A percentile compares a stretch with the other conserved stretches of the same genome.
phyloP scores from a whole-genome alignment of 1,140 invertebrate genomes.

The Leptinotarsa texana region DNA sequence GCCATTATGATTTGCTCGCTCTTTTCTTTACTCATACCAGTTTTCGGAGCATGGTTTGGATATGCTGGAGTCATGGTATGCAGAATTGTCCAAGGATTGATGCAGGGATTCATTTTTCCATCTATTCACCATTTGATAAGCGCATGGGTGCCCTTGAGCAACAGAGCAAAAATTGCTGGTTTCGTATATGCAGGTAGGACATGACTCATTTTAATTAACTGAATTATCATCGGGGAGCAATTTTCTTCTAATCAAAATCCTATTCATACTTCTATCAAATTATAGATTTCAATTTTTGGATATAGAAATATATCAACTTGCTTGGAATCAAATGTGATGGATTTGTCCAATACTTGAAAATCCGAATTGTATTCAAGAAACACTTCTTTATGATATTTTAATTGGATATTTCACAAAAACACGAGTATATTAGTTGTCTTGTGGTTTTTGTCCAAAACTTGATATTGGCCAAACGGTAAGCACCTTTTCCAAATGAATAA shows the following conservation, averaged over 20 bases:
- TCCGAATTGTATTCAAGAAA: too few relatives aligned
- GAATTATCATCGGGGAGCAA: too few relatives aligned
- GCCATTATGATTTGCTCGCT: constrained; percentile 62
- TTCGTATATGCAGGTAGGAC: constrained; percentile 34
- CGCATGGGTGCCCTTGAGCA: constrained; percentile 68
- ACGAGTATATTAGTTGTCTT: too few relatives aligned
- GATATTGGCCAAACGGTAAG: too few relatives aligned
- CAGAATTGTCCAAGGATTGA: constrained; percentile 75
- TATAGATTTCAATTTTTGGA: not conserved
- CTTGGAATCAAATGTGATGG: too few relatives aligned
- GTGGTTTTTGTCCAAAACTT: too few relatives aligned
- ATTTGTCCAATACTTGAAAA: too few relatives aligned
- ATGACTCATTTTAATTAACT: not conserved
- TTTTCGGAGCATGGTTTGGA: constrained; percentile 53
- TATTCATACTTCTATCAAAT: not conserved
- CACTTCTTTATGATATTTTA: too few relatives aligned
- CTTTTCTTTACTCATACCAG: constrained; percentile 57
- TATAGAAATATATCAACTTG: not conserved
- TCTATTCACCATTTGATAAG: constrained; percentile 77
- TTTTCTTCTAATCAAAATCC: too few relatives aligned
- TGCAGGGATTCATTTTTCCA: constrained; percentile 79
- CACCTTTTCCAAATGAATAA: too few relatives aligned
- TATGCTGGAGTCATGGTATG: constrained; percentile 65
- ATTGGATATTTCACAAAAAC: too few relatives aligned
- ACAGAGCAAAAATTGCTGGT: constrained; percentile 27